Conservation (phyloP, 37 sponge, comb jelly and placozoan species). For the Halisarca cf. caerulea region DNA sequence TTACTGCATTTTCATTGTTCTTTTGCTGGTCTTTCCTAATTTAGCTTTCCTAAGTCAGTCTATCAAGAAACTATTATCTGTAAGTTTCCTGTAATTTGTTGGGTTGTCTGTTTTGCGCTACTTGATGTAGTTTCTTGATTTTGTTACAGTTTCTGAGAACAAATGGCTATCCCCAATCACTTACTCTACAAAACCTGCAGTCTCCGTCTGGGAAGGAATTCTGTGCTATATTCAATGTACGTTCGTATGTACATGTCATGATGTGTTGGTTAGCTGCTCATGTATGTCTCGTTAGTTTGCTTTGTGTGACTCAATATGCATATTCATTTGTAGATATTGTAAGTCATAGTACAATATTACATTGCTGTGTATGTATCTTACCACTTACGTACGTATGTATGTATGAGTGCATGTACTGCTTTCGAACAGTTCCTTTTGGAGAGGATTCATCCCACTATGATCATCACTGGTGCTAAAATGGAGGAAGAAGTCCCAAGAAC, state of each 20-base stretch:
- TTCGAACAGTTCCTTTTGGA: constrained; percentile 52
- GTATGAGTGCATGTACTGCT: no score
- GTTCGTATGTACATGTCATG: constrained; percentile 18
- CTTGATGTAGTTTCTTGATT: no score
- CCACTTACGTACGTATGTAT: neutral
- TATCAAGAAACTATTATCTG: constrained; percentile 54
- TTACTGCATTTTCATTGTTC: neutral
- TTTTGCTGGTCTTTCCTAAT: neutral
- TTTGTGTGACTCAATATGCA: no score
- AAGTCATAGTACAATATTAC: neutral
- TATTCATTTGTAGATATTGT: no score
- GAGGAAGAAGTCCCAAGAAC: constrained; percentile 67
- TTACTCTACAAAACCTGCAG: constrained; percentile 54
- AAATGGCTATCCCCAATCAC: constrained; percentile 32
- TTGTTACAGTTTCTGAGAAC: constrained; percentile 58
- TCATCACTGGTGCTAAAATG: constrained; percentile 60
- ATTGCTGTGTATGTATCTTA: neutral
- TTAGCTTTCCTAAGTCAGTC: constrained; percentile 43
- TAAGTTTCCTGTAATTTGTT: constrained; percentile 17
- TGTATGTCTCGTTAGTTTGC: no score
- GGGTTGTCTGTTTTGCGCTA: neutral
- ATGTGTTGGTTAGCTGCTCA: no score
- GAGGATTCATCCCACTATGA: constrained; percentile 33
- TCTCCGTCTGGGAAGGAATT: constrained; percentile 63
- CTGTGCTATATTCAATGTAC: constrained; percentile 62